phyloP scores from a whole-genome alignment of 1,140 invertebrate species.

The Nephila pilipes region DNA sequence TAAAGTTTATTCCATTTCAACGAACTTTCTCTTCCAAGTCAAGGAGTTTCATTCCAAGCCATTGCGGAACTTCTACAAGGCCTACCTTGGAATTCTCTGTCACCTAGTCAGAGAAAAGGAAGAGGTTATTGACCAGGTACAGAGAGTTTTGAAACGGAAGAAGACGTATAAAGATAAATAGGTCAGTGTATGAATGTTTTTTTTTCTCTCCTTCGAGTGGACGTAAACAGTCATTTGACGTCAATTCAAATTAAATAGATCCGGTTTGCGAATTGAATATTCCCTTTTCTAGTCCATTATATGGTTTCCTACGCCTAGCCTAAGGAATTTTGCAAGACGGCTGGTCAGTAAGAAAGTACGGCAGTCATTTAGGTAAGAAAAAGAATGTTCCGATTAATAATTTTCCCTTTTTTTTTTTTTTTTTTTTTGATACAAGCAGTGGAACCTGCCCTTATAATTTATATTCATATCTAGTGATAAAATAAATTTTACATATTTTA shows the following conservation, averaged over 20 bases:
- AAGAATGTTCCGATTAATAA: neutral
- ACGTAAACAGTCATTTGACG: constrained; percentile 37
- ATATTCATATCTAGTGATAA: too few species aligned
- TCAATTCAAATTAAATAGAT: constrained; percentile 10
- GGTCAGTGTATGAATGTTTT: constrained; percentile 41
- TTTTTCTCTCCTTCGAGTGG: neutral
- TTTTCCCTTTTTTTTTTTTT: too few species aligned
- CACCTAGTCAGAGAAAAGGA: neutral
- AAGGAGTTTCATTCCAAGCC: constrained; percentile 9
- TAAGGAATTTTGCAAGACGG: neutral
- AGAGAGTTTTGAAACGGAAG: neutral
- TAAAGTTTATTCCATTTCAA: neutral
- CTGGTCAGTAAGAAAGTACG: neutral
- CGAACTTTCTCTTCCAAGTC: constrained; percentile 21
- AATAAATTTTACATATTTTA: too few species aligned
- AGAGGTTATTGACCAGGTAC: constrained; percentile 32
- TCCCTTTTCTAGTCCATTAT: neutral
- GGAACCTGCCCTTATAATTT: too few species aligned
- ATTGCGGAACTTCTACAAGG: constrained; percentile 36
- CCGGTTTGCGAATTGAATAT: constrained; percentile 12
- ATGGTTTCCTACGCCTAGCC: neutral
- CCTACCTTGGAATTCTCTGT: constrained; percentile 43
- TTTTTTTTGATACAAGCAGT: too few species aligned
- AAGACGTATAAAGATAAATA: neutral
- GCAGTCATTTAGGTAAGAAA: neutral